Evolutionary conservation across 2,888 invertebrate species (phyloP).

Genomic region (Drosophila pegasa): DNA sequence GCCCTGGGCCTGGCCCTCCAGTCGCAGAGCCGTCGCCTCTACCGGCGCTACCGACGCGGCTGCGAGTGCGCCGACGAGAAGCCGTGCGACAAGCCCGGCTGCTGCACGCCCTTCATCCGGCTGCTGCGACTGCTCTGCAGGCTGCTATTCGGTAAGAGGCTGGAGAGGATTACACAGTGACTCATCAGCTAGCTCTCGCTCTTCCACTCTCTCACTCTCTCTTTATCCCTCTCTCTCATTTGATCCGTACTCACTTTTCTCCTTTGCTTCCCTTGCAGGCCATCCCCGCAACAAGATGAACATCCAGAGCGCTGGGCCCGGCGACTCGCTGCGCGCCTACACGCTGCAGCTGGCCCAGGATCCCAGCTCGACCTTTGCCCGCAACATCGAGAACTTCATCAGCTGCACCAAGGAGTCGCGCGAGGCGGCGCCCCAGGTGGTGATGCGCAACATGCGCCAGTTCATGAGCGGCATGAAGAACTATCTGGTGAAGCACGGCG

Average conservation of each 20-base stretch:
- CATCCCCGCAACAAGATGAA: slow-evolving; percentile 88
- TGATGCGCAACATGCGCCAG: slow-evolving; percentile 96
- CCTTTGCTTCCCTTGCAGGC: slow-evolving; percentile 86
- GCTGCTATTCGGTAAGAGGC: slow-evolving; percentile 79
- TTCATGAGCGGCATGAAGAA: slow-evolving; percentile 99
- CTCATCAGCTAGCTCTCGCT: neutral
- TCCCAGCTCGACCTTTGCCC: slow-evolving; percentile 95
- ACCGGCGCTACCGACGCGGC: slow-evolving; percentile 69
- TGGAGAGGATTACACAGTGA: neutral
- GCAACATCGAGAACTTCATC: slow-evolving; percentile 96
- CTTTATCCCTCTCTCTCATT: neutral
- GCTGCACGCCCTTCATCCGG: slow-evolving; percentile 65
- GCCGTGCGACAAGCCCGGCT: slow-evolving; percentile 44
- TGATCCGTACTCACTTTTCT: neutral
- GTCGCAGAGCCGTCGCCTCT: slow-evolving; percentile 69
- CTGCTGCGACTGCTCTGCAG: slow-evolving; percentile 70
- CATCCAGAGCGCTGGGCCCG: slow-evolving; percentile 86
- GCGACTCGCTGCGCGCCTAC: slow-evolving; percentile 91
- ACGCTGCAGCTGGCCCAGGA: slow-evolving; percentile 93
- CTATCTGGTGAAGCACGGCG: slow-evolving; percentile 97
- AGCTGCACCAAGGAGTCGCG: slow-evolving; percentile 96
- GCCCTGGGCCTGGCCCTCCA: slow-evolving; percentile 72
- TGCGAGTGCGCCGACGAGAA: slow-evolving; percentile 77
- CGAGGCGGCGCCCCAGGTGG: slow-evolving; percentile 94
- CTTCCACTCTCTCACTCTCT: neutral